Conservation (phyloP, 2,888 invertebrate genomes). For the Callinectes sapidus region DNA sequence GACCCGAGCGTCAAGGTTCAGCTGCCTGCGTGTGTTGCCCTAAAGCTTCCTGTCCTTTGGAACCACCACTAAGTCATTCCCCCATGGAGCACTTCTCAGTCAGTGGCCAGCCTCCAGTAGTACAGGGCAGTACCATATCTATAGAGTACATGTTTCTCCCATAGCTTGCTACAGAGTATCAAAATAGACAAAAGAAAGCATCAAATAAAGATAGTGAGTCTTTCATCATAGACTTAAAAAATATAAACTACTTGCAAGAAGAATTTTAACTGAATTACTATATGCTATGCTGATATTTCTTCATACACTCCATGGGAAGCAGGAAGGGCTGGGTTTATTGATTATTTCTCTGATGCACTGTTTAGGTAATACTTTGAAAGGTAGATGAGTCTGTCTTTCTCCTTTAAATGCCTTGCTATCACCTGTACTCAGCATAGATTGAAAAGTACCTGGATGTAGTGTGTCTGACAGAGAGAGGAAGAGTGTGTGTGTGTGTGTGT, state of each 20-base stretch:
- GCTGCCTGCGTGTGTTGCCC: background rate
- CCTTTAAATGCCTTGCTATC: background rate
- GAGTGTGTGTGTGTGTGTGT: slow-evolving; percentile 6
- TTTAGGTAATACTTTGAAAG: background rate
- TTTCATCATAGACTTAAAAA: background rate
- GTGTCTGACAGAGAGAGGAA: background rate
- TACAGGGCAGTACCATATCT: background rate
- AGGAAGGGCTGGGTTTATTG: background rate
- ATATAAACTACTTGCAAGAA: background rate
- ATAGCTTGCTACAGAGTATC: background rate
- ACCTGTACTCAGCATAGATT: background rate
- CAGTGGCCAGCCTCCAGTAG: background rate
- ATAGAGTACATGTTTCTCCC: background rate
- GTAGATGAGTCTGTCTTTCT: slow-evolving; percentile 4
- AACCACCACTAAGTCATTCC: background rate
- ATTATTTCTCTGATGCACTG: background rate
- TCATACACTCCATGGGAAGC: background rate
- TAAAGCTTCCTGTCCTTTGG: background rate
- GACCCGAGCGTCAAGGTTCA: background rate
- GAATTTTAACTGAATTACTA: background rate
- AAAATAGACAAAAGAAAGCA: background rate
- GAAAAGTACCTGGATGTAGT: background rate
- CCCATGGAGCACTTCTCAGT: background rate
- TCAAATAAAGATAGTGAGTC: background rate
- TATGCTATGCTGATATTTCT: background rate